Evolutionary conservation across 2,888 invertebrate species (phyloP), one percentile per base, ranked within the genome.

Genomic region (Caenorhabditis virilis): DNA sequence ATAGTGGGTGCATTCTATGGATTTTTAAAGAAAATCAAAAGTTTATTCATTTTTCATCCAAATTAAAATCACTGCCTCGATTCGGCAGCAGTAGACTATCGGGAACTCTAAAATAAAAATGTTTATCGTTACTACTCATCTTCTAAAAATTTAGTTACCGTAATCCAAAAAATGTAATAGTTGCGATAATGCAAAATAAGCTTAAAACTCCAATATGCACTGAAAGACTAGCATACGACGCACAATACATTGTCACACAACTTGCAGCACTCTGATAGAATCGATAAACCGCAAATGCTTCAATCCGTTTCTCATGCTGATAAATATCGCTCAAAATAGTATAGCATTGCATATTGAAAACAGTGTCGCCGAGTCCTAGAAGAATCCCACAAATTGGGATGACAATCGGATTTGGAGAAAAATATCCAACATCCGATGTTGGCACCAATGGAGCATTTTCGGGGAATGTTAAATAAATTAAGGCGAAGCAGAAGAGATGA

Each of bases 241-340:
- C 53, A 18, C 49, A 64, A 36, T 54, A 64, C 58, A 64, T 54
- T 13, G 38, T 49, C 0, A 54, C 41, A 25, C 58, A 58, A 9
- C 64, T 58, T 1, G 64, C 54, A 16, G 58, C 64, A 13, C 13
- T 42, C n/a, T n/a, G 64, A 50, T 54, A 54, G 42, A 64, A 64
- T 13, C 64, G 20, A 27, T 64, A 64, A 27, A 64, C 64, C 7
- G 64, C 64, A 23, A 64, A 64, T 13, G 64, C 64, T 18, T 58
- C 54, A n/a, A 64, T 58, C 11, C 64, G 13, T 25, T 54, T 54
- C 9, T 58, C 50, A 16, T 50, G 58, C 20, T 58, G 54, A 42
- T 36, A 64, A n/a, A 64, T 58, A 42, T 64, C 64, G 22, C 58
- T 54, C 5, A 64, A 27, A 42, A 64, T 64, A 4, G 64, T 64